phyloP scores from a whole-genome alignment of 2,888 invertebrate genomes.

The Drosophila mimica region DNA sequence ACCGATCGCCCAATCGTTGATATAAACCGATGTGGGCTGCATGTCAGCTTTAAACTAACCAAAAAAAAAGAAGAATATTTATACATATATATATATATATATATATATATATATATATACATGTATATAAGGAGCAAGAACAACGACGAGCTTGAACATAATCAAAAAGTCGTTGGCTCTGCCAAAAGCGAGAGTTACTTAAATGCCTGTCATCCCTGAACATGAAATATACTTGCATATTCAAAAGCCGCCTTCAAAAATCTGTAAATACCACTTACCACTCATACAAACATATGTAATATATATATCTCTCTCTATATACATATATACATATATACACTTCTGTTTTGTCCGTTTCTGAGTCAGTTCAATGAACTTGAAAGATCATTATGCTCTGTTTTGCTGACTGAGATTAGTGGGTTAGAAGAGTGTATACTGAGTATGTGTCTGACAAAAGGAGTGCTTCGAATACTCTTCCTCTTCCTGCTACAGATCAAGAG shows the following conservation, averaged over 20 bases:
- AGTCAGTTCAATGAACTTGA: not conserved
- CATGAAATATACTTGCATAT: constrained; percentile 38
- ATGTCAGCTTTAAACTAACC: constrained; percentile 23
- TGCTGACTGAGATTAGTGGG: not conserved
- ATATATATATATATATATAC: not conserved
- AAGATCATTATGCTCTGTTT: not conserved
- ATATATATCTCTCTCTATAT: not conserved
- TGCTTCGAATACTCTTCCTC: not conserved
- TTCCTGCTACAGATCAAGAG: not conserved
- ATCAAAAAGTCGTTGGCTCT: constrained; percentile 64
- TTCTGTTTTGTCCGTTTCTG: not conserved
- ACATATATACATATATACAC: not conserved
- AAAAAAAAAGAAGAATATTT: not conserved
- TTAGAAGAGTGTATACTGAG: not conserved
- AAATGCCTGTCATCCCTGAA: constrained; percentile 53
- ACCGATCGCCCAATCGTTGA: constrained; percentile 26
- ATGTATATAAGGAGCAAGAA: constrained; percentile 21
- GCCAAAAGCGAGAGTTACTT: constrained; percentile 56
- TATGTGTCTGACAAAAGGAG: not conserved
- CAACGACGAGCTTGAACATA: constrained; percentile 43
- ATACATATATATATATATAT: not conserved
- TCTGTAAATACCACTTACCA: constrained; percentile 19
- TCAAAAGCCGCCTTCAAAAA: constrained; percentile 9
- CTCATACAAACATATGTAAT: not conserved
- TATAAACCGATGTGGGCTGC: constrained; percentile 33